Conservation (phyloP, 1,140 invertebrate genomes). For the Polyergus mexicanus region DNA sequence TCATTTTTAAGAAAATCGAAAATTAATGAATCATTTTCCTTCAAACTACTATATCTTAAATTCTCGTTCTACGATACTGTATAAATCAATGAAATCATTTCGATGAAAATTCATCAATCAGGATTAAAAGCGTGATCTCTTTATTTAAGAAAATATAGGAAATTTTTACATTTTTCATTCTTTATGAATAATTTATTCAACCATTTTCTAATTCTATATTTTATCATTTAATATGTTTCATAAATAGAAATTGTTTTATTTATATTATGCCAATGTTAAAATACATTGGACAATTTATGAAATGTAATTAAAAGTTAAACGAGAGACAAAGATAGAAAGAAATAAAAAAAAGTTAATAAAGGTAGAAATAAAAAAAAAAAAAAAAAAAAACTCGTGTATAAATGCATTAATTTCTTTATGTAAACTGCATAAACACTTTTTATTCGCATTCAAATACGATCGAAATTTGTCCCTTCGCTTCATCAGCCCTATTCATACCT, state of each 20-base stretch:
- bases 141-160: background rate
- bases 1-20: slow-evolving; percentile 1
- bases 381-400: background rate
- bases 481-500: background rate
- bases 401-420: background rate
- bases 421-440: background rate
- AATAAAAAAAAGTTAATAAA: background rate
- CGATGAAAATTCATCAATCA: background rate
- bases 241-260: slow-evolving; percentile 25
- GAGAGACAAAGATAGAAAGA: background rate
- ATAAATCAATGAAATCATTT: background rate
- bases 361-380: background rate
- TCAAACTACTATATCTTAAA: background rate
- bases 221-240: background rate
- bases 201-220: background rate
- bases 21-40: background rate
- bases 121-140: background rate
- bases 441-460: background rate
- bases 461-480: slow-evolving; percentile 6
- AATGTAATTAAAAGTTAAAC: slow-evolving; percentile 29
- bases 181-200: slow-evolving; percentile 10
- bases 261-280: background rate
- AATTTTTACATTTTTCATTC: background rate
- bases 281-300: background rate
- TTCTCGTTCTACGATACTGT: background rate